These are phyloP conservation scores for Tupaia tana DNA, from an alignment of 2,113 vertebrate species.

Conservation along the genomic window DNA sequence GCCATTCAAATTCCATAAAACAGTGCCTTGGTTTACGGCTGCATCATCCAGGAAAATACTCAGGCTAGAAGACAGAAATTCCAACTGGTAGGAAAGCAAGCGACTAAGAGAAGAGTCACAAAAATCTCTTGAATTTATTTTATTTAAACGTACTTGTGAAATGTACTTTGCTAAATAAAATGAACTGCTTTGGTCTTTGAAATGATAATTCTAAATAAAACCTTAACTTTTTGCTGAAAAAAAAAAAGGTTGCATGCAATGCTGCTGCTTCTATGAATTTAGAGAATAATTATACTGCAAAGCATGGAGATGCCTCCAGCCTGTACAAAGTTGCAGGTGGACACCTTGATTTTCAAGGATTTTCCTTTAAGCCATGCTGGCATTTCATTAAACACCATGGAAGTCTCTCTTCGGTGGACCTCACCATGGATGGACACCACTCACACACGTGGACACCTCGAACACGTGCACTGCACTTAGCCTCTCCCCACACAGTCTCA, in stretches of 20 bases:
- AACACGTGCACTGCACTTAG: accelerated
- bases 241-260: no score
- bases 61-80: constrained; percentile 9
- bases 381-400: neutral
- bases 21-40: constrained; percentile 8
- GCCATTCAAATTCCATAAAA: neutral
- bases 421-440: accelerated
- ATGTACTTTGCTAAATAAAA: constrained; percentile 71
- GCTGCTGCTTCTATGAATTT: neutral
- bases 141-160: constrained; percentile 73
- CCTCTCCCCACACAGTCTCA: neutral
- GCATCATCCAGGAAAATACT: constrained; percentile 41
- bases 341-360: neutral
- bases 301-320: accelerated
- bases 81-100: constrained; percentile 37
- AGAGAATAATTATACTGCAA: neutral
- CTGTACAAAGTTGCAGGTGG: accelerated
- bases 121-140: constrained; percentile 37
- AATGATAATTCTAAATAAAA: constrained; percentile 80
- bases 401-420: neutral
- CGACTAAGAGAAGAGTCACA: neutral
- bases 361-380: neutral
- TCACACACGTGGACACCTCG: neutral
- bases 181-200: constrained; percentile 60
- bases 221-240: constrained; percentile 59